A percentile compares a stretch with the other conserved stretches of the same genome.
These are phyloP conservation scores for Bombyx huttoni DNA, from an alignment of 2,888 invertebrate genomes.

Conservation along the genomic window DNA sequence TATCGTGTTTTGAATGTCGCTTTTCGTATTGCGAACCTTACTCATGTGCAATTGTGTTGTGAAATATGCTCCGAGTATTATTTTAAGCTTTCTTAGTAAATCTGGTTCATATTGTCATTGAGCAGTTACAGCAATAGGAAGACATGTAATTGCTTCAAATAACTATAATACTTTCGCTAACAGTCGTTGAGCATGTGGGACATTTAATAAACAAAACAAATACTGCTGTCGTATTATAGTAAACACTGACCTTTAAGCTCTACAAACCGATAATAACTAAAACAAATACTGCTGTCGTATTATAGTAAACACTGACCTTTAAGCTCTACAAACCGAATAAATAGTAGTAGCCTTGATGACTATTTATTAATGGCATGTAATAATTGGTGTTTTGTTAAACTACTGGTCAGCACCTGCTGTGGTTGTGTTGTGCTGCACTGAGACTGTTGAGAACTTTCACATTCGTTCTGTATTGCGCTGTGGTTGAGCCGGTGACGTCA, in stretches of 20 bases:
- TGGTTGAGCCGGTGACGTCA: slow-evolving; percentile 51
- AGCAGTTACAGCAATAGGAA: slow-evolving; percentile 19
- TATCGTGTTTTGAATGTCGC: slow-evolving; percentile 13
- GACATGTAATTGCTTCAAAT: slow-evolving; percentile 18
- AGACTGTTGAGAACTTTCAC: slow-evolving; percentile 61
- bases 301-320: slow-evolving; percentile 1
- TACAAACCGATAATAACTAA: slow-evolving; percentile 7
- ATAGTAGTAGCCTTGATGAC: slow-evolving; percentile 8
- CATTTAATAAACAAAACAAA: neutral
- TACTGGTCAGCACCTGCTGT: slow-evolving; percentile 50
- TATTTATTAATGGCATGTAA: slow-evolving; percentile 14
- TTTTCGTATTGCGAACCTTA: slow-evolving; percentile 32
- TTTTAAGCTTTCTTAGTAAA: neutral
- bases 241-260: slow-evolving; percentile 3
- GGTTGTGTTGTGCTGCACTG: slow-evolving; percentile 36
- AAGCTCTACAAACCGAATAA: slow-evolving; percentile 6
- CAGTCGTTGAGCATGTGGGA: slow-evolving; percentile 18
- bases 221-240: neutral
- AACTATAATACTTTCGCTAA: slow-evolving; percentile 18
- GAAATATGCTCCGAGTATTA: slow-evolving; percentile 7
- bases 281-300: neutral
- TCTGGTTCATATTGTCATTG: neutral
- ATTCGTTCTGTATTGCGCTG: slow-evolving; percentile 58
- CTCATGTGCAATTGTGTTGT: slow-evolving; percentile 31
- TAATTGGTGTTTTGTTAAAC: slow-evolving; percentile 25